These are phyloP conservation scores for Spinus olivaceus DNA, from an alignment of 2,797 vertebrate genomes.

Conservation along the genomic window DNA sequence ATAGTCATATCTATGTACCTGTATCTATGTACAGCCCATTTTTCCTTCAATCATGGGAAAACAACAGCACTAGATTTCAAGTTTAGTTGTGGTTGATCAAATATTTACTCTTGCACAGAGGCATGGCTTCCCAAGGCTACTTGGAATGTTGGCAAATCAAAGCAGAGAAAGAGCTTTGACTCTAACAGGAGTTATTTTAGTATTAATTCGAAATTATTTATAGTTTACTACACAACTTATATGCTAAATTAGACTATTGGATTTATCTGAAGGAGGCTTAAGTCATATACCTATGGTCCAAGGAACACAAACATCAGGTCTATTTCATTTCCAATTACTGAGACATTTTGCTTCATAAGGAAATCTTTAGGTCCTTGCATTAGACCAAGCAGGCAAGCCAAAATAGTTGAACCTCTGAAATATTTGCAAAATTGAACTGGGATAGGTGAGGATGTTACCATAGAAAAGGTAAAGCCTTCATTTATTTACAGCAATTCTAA, in stretches of 20 bases:
- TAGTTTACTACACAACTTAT: neutral
- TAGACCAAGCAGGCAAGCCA: neutral
- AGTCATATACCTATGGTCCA: neutral
- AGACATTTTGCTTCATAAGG: neutral
- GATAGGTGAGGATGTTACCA: neutral
- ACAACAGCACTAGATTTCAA: neutral
- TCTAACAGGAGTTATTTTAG: neutral
- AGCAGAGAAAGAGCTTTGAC: neutral
- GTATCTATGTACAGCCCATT: neutral
- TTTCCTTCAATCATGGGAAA: neutral
- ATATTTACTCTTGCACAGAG: neutral
- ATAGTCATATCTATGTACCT: neutral
- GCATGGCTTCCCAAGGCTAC: neutral
- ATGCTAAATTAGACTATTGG: neutral
- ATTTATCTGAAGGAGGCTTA: neutral
- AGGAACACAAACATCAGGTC: neutral
- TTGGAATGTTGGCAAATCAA: neutral
- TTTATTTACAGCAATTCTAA: neutral
- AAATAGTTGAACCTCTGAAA: neutral
- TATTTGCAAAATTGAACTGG: neutral
- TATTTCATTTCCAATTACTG: neutral
- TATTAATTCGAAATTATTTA: neutral
- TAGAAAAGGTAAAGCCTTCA: neutral
- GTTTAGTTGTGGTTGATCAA: neutral
- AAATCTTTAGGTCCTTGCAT: neutral